phyloP scores from a whole-genome alignment of 92 coral and sea anemone species.

The Zoanthus sociatus region DNA sequence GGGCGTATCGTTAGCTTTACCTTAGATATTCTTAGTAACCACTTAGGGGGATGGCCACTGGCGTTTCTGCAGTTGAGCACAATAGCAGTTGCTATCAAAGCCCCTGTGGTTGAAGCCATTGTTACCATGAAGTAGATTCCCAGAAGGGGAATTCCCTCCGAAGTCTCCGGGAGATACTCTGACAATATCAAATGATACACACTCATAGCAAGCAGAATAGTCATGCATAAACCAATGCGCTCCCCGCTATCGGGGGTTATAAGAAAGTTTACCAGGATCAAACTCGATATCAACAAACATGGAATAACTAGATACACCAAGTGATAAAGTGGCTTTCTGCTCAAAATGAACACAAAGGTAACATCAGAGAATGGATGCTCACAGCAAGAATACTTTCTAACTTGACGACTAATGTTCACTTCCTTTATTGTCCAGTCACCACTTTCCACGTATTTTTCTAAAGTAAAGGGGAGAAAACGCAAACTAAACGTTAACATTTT shows the following conservation, averaged over 20 bases:
- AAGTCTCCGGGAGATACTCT: not conserved
- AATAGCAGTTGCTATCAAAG: not conserved
- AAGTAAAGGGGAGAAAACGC: too few species aligned
- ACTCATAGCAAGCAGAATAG: not conserved
- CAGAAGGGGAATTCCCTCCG: not conserved
- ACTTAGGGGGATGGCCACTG: not conserved
- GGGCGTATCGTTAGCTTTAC: too few species aligned
- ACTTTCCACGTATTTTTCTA: too few species aligned
- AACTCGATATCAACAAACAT: slow-evolving; percentile 26
- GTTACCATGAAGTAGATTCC: not conserved
- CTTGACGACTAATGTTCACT: too few species aligned
- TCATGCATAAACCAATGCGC: not conserved
- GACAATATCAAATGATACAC: not conserved
- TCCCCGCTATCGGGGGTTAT: not conserved
- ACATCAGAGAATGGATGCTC: not conserved
- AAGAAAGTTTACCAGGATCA: slow-evolving; percentile 16
- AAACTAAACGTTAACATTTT: too few species aligned
- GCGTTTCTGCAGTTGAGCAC: not conserved
- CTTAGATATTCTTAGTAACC: not conserved
- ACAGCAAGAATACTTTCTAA: too few species aligned
- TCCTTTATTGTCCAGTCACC: too few species aligned
- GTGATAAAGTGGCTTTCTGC: slow-evolving; percentile 42
- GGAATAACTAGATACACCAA: slow-evolving; percentile 44
- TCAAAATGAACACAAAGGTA: slow-evolving; percentile 19
- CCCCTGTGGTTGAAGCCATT: not conserved